Conservation (phyloP, 2,113 vertebrate genomes). For the Sprattus sprattus region DNA sequence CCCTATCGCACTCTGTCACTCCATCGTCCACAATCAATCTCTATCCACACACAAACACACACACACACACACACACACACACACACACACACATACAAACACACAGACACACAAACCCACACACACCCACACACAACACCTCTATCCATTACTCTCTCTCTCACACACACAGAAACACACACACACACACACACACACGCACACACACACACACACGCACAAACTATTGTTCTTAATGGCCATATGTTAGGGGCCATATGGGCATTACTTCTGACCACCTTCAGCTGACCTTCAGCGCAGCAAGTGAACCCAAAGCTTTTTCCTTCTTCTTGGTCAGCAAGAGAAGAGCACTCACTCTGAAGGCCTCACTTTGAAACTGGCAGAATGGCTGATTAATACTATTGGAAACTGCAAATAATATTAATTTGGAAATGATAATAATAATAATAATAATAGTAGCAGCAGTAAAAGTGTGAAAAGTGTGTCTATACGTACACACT, state of each 20-base stretch:
- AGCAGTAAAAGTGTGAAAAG: too few species aligned
- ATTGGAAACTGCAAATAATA: too few species aligned
- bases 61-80: background rate
- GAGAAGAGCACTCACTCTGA: too few species aligned
- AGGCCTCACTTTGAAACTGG: too few species aligned
- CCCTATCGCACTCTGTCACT: constrained; percentile 6
- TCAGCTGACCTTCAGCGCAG: constrained; percentile 7
- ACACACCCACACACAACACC: background rate
- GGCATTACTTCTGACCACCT: constrained; percentile 18
- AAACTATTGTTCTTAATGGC: background rate
- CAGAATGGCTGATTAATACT: too few species aligned
- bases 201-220: background rate
- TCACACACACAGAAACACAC: constrained; percentile 2
- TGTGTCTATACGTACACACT: too few species aligned
- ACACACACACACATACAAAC: background rate
- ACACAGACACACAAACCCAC: background rate
- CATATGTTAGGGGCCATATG: constrained; percentile 12
- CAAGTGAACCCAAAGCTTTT: too few species aligned
- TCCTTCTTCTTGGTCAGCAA: too few species aligned
- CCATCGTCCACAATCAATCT: too few species aligned
- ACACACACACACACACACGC: constrained; percentile 7
- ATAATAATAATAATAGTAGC: too few species aligned
- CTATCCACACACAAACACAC: background rate
- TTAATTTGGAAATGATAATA: too few species aligned
- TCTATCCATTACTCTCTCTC: background rate